Percentiles rank a stretch among this genome's conserved stretches.
phyloP scores from a whole-genome alignment of 1,140 invertebrate species.

The Pseudomyrmex flavicornis region DNA sequence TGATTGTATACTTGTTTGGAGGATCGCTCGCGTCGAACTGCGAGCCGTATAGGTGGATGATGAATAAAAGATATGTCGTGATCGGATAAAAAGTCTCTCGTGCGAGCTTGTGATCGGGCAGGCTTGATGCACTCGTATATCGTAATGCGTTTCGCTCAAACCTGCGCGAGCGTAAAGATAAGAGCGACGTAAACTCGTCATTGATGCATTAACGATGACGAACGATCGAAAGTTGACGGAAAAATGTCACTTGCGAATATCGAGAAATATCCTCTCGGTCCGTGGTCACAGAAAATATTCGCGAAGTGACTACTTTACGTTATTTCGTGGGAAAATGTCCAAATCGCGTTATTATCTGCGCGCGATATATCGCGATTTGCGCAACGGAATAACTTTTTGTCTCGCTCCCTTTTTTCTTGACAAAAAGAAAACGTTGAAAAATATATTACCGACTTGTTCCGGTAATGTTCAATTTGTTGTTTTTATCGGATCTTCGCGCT shows the following conservation, averaged over 20 bases:
- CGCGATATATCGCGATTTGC: too few relatives aligned
- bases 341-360: too few relatives aligned
- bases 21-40: background rate
- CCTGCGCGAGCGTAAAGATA: background rate
- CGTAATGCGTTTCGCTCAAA: background rate
- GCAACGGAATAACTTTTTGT: too few relatives aligned
- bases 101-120: background rate
- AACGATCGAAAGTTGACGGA: constrained; percentile 17
- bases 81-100: constrained; percentile 4
- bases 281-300: background rate
- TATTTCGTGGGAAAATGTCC: too few relatives aligned
- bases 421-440: too few relatives aligned
- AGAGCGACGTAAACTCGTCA: background rate
- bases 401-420: too few relatives aligned
- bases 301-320: too few relatives aligned
- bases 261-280: background rate
- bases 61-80: constrained; percentile 1
- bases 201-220: background rate
- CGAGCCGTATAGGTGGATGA: background rate
- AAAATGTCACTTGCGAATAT: background rate
- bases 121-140: background rate
- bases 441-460: too few relatives aligned
- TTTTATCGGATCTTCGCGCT: too few relatives aligned
- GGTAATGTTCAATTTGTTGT: too few relatives aligned
- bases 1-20: background rate